phyloP scores from a whole-genome alignment of 2,888 invertebrate species.

The Drosophila austrosaltans region DNA sequence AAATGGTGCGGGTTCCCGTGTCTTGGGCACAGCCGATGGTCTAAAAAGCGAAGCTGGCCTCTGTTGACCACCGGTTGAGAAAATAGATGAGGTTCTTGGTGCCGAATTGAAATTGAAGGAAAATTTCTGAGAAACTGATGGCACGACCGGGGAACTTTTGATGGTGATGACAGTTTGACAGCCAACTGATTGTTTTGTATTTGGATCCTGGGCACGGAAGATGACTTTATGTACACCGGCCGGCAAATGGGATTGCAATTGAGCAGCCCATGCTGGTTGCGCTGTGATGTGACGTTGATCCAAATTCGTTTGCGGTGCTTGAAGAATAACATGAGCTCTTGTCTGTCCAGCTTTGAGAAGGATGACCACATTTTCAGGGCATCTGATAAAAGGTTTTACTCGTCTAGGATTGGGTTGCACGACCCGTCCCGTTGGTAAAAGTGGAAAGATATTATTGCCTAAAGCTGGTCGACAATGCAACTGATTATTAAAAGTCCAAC shows the following conservation, averaged over 20 bases:
- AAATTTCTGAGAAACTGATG: background rate
- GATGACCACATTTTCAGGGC: conserved; percentile 86
- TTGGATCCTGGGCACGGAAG: conserved; percentile 86
- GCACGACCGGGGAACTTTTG: conserved; percentile 52
- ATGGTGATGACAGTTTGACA: conserved; percentile 87
- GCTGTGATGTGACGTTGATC: conserved; percentile 87
- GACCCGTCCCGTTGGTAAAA: conserved; percentile 7
- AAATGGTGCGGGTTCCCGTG: conserved; percentile 4
- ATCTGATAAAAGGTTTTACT: conserved; percentile 85
- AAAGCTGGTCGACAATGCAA: conserved; percentile 74
- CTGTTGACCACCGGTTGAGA: background rate
- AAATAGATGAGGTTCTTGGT: conserved; percentile 82
- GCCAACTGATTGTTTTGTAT: conserved; percentile 85
- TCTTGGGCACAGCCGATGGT: conserved; percentile 15
- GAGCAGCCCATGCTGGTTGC: conserved; percentile 86
- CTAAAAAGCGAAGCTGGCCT: background rate
- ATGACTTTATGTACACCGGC: conserved; percentile 86
- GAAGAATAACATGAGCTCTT: conserved; percentile 83
- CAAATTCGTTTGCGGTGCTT: conserved; percentile 86
- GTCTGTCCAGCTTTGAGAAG: conserved; percentile 84
- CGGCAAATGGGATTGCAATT: conserved; percentile 85
- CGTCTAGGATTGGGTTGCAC: conserved; percentile 5
- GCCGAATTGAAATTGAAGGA: background rate
- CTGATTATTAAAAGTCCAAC: conserved; percentile 81
- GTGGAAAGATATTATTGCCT: conserved; percentile 6